Evolutionary conservation across 1,140 invertebrate species (phyloP).

Genomic region (Thereuonema tuberculata): DNA sequence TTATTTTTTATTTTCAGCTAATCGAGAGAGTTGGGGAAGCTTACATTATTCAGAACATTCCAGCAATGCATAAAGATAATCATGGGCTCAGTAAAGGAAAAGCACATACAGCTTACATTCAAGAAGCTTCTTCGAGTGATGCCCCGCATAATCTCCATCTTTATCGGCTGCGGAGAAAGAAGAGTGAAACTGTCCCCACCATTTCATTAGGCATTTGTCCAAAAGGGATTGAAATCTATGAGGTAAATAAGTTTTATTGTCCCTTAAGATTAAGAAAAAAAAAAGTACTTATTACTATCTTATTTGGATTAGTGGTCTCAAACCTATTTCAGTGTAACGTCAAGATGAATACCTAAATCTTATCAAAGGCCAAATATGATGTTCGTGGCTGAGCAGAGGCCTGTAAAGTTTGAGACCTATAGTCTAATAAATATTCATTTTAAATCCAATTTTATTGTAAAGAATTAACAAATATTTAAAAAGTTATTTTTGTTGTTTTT

Average conservation of each 20-base stretch:
- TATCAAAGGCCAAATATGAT: too few species aligned
- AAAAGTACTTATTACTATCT: not conserved
- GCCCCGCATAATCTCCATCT: conserved; percentile 85
- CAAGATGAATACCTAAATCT: too few species aligned
- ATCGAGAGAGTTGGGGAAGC: conserved; percentile 42
- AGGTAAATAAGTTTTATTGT: conserved; percentile 22
- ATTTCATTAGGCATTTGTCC: conserved; percentile 70
- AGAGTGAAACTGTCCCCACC: conserved; percentile 42
- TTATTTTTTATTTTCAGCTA: conserved; percentile 29
- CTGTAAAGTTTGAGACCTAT: too few species aligned
- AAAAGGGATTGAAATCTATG: conserved; percentile 67
- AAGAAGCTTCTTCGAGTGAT: conserved; percentile 67
- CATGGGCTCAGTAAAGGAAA: conserved; percentile 54
- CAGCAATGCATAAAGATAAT: conserved; percentile 54
- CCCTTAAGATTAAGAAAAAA: conserved; percentile 1
- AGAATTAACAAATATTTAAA: too few species aligned
- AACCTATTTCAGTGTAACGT: too few species aligned
- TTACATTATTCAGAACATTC: conserved; percentile 42
- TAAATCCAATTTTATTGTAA: too few species aligned
- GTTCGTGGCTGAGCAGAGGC: too few species aligned
- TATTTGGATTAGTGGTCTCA: not conserved
- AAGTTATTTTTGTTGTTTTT: conserved; percentile 18
- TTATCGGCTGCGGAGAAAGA: conserved; percentile 72
- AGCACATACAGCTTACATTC: conserved; percentile 71
- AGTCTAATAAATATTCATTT: too few species aligned